A percentile compares a stretch with the other conserved stretches of the same genome.
Conservation (phyloP, 2,113 vertebrate genomes). For the Camelus bactrianus region DNA sequence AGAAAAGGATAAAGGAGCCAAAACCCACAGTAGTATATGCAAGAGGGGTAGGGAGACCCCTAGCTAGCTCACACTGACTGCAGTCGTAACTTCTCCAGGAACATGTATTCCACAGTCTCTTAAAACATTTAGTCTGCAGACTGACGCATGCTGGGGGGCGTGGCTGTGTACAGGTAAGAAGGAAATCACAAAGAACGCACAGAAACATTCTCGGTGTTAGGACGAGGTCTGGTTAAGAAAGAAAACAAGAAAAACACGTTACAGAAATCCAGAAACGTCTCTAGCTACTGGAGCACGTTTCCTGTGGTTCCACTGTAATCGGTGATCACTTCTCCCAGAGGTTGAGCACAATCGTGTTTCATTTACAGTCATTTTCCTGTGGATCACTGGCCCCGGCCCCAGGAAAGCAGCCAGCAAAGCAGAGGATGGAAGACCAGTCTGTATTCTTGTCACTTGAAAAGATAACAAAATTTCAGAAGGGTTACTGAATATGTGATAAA, state of each 20-base stretch:
- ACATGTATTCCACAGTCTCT: not conserved
- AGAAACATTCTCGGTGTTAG: not conserved
- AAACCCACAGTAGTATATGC: not conserved
- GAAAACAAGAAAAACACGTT: not conserved
- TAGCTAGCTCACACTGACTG: not conserved
- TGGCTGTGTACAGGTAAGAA: not conserved
- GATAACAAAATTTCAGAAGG: constrained; percentile 1
- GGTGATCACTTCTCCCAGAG: constrained; percentile 7
- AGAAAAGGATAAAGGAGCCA: not conserved
- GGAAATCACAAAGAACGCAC: not conserved
- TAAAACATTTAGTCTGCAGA: not conserved
- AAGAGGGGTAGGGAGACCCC: not conserved
- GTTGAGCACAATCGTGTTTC: constrained; percentile 20
- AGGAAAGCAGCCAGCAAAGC: constrained; percentile 42
- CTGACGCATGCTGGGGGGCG: accelerated
- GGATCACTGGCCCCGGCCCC: constrained; percentile 54
- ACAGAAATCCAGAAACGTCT: not conserved
- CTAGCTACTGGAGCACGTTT: accelerated
- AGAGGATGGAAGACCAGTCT: not conserved
- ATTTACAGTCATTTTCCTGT: not conserved
- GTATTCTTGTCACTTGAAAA: not conserved
- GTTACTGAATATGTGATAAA: not conserved
- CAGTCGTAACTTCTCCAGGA: constrained; percentile 26
- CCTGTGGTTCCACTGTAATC: not conserved
- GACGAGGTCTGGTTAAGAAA: not conserved